phyloP scores from a whole-genome alignment of 1,140 invertebrate species.

The Meloidogyne floridensis region DNA sequence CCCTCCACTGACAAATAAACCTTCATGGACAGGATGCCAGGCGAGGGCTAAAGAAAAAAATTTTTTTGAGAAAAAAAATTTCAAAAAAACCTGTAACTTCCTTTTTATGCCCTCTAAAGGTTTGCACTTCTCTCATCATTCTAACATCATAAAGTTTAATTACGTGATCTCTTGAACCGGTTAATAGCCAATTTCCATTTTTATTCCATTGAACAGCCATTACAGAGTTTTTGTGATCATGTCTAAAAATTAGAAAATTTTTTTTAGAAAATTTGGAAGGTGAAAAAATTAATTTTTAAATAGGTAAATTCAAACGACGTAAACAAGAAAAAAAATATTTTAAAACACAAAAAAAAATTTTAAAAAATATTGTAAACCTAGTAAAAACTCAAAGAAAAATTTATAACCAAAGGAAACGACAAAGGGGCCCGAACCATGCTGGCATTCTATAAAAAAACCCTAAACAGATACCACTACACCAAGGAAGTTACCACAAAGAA shows the following conservation, averaged over 20 bases:
- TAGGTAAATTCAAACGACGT: too few relatives aligned
- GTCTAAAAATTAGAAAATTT: conserved; percentile 71
- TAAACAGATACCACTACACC: not conserved
- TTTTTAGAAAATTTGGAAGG: not conserved
- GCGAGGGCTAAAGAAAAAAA: conserved; percentile 72
- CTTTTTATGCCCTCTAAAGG: conserved; percentile 96
- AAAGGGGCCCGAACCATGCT: not conserved
- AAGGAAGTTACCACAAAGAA: too few relatives aligned
- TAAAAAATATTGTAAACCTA: not conserved
- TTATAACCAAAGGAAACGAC: not conserved
- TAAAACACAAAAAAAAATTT: not conserved
- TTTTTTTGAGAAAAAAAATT: conserved; percentile 66
- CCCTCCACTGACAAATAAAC: conserved; percentile 91
- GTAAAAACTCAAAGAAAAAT: not conserved
- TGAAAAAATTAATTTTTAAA: too few relatives aligned
- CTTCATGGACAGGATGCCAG: conserved; percentile 97
- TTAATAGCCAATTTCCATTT: conserved; percentile 99
- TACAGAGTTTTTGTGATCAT: conserved; percentile 97
- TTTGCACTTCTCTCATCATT: conserved; percentile 82
- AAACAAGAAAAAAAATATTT: not conserved
- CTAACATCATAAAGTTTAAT: conserved; percentile 97
- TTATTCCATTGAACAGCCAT: conserved; percentile 99
- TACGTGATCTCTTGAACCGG: conserved; percentile 90
- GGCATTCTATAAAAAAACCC: not conserved
- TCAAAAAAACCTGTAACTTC: conserved; percentile 83